Base-by-base conservation (phyloP, 1,140 invertebrate genomes). In the Drosophila aff. region DNA sequence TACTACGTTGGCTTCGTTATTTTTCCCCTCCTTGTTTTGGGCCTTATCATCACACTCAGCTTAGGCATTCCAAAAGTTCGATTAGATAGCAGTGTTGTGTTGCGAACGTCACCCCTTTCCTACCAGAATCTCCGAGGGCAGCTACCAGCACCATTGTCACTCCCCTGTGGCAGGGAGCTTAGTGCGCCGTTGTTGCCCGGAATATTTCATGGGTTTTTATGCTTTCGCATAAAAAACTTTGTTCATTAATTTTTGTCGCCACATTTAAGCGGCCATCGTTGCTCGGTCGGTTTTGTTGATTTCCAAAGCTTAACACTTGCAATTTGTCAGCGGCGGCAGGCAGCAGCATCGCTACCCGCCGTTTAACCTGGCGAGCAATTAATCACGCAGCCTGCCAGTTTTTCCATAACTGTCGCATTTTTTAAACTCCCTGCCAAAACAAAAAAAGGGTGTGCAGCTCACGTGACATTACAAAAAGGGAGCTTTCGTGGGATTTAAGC, bases 181-280 rank as follows among this genome's bases (percentile, higher is more conserved):
- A 36, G 47, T 50, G 47, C 41, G 26, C 16, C 11, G 16, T 76
- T 49, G 66, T 38, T 46, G 44, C 64, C 16, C 16, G n/a, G 31
- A 33, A 68, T 65, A 74, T 67, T 76, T 80, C 63, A 49, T 44
- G 41, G 47, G 53, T 62, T 72, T 81, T 58, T 53, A 40, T 36
- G 53, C 53, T 63, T 33, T 50, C 47, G 38, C 63, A 67, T 77
- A 74, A 81, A 86, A 86, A 92, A 92, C 71, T 82, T 92, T 90
- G 78, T 92, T 92, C 91, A 92, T 92, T 92, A 82, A 91, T 92
- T 91, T 87, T 71, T 77, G 76, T 76, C 66, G 61, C 76, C 79
- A 84, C 74, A 86, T 75, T 78, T 82, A 67, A 87, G 74, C 61
- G 76, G 78, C 18, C 58, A 58, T 50, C 52, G 68, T 47, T 46